Base-by-base conservation (phyloP, 2,888 invertebrate species). In the Panzeria rudis region DNA sequence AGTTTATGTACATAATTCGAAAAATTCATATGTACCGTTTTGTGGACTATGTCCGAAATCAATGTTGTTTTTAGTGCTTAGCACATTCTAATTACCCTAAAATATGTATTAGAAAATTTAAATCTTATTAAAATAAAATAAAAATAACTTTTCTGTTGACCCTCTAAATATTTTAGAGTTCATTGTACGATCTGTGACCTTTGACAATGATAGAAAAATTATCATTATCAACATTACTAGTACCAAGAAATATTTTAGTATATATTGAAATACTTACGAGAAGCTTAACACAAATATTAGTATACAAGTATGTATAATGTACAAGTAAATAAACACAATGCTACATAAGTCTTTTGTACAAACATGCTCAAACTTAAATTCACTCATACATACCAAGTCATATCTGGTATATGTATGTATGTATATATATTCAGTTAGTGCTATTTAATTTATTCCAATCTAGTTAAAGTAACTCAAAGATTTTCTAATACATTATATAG, bases 401-500 rank as follows among this genome's bases (percentile, higher is more conserved):
- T 11, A 44, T n/a, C 44, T 69, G 8, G 23, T 15, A 38, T 47
- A 59, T 23, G 8, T 41, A 47, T 17, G 59, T 59, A 35, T 59
- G 25, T 23, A 35, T 15, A 41, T 41, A 15, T 23, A 41, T 62
- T 23, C 62, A 41, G 20, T 62, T 62, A 68, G 62, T 77, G 73
- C 66, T 81, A 75, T 84, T 87, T 88, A 89, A 89, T 89, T 89
- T 89, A 89, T 89, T 89, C 89, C 89, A 89, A 89, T 89, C 89
- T 88, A 87, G 87, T 88, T 88, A 86, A 87, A 88, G 89, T 88
- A 89, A 87, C 88, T 89, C 88, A 89, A 88, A 88, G 85, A 86
- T 78, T 79, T 86, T 84, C 86, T 72, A 86, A 83, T 89, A 89
- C 87, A 89, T 88, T 86, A 89, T 89, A 38, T 38, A 38, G 38